A percentile compares a stretch with the other conserved stretches of the same genome.
Conservation (phyloP, 2,797 vertebrate species). For the Gadopsis marmoratus region DNA sequence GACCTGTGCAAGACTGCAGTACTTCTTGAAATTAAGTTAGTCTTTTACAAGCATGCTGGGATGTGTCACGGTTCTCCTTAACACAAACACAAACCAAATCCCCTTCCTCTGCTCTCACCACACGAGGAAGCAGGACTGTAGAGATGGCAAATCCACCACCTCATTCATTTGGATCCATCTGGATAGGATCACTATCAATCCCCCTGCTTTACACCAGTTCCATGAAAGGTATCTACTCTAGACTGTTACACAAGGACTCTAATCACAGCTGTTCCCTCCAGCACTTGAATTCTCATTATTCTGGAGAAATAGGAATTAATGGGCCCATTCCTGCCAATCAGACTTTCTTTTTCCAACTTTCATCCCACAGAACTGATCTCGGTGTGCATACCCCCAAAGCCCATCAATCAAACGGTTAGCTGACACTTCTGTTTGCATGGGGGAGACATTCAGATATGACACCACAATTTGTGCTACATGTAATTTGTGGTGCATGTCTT, state of each 20-base stretch:
- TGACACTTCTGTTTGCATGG: slow-evolving; percentile 11
- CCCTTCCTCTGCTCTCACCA: slow-evolving; percentile 10
- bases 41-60: slow-evolving; percentile 21
- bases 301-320: slow-evolving; percentile 8
- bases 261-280: slow-evolving; percentile 29
- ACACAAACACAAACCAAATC: slow-evolving; percentile 33
- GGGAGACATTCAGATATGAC: slow-evolving; percentile 32
- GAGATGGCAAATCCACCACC: slow-evolving; percentile 34
- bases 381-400: background rate
- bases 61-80: slow-evolving; percentile 43
- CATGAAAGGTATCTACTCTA: slow-evolving; percentile 45
- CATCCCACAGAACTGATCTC: slow-evolving; percentile 7
- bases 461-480: background rate
- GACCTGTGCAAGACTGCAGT: slow-evolving; percentile 18
- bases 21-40: slow-evolving; percentile 35
- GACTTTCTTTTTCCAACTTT: slow-evolving; percentile 12
- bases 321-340: slow-evolving; percentile 34
- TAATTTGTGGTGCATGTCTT: slow-evolving; percentile 39
- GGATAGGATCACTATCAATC: slow-evolving; percentile 51
- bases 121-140: slow-evolving; percentile 5
- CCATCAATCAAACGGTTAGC: slow-evolving; percentile 26
- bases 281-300: slow-evolving; percentile 40
- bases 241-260: slow-evolving; percentile 39
- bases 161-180: slow-evolving; percentile 58
- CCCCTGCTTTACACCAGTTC: slow-evolving; percentile 42